Evolutionary conservation across 2,797 vertebrate species (phyloP).

Genomic region (Tapirus indicus): DNA sequence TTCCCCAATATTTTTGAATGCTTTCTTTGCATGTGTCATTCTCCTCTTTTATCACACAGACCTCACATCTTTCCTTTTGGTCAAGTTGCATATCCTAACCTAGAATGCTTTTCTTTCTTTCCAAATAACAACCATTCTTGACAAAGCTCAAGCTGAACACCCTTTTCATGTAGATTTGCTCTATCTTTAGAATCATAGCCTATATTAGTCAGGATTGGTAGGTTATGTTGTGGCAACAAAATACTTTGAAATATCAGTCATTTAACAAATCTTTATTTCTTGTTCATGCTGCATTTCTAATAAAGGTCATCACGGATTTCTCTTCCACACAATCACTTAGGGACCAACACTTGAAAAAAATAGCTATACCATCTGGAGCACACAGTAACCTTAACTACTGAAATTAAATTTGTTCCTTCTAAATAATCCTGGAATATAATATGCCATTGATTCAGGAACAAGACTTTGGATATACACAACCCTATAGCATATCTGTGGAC

Average conservation of each 20-base stretch:
- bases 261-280: neutral
- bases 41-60: neutral
- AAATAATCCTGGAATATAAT: conserved; percentile 42
- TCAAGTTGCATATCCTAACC: neutral
- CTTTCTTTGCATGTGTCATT: neutral
- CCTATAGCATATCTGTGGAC: neutral
- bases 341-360: neutral
- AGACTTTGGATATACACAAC: neutral
- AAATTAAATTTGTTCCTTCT: conserved; percentile 22
- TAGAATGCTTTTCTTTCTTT: neutral
- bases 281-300: conserved; percentile 34
- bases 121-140: conserved; percentile 1
- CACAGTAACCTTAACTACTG: neutral
- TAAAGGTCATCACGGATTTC: neutral
- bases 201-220: neutral
- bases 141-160: neutral
- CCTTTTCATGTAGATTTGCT: neutral
- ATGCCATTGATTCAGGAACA: conserved; percentile 10
- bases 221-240: neutral
- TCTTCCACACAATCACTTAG: neutral
- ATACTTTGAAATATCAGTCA: neutral
- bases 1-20: neutral
- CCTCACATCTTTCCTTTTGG: neutral
- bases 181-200: neutral
- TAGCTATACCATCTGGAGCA: neutral